Evolutionary conservation across 2,113 vertebrate genomes (phyloP).

Genomic region (Rhegmatorhina hoffmannsi): DNA sequence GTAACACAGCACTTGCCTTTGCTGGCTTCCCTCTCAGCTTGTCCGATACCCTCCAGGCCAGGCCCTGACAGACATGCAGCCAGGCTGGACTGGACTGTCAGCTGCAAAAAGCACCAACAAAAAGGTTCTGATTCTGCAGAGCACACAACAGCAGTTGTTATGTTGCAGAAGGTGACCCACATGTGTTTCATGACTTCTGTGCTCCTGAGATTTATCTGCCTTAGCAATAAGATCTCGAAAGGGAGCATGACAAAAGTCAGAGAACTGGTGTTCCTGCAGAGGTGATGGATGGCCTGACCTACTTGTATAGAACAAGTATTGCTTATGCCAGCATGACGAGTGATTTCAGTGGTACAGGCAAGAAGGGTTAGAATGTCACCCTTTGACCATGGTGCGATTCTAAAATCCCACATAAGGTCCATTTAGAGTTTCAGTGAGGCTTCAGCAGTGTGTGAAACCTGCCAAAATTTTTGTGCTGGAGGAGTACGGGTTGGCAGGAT

Average conservation of each 20-base stretch:
- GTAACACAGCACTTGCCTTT: neutral
- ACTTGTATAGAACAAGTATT: neutral
- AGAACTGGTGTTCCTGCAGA: neutral
- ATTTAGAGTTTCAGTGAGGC: slow-evolving; percentile 10
- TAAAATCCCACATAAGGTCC: neutral
- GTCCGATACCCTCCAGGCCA: neutral
- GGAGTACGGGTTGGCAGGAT: slow-evolving; percentile 27
- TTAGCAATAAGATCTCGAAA: neutral
- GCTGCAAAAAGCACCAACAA: neutral
- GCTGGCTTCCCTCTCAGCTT: neutral
- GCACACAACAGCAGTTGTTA: neutral
- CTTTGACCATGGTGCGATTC: neutral
- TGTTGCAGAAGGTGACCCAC: neutral
- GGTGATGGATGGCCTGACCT: neutral
- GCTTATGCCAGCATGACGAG: neutral
- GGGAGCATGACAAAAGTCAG: neutral
- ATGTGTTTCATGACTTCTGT: neutral
- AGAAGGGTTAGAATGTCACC: slow-evolving; percentile 18
- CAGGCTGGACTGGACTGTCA: neutral
- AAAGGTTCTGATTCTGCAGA: neutral
- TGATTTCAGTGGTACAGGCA: neutral
- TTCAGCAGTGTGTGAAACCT: neutral
- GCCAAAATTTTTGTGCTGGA: slow-evolving; percentile 48
- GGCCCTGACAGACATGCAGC: neutral
- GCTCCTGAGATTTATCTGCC: neutral